Percentiles rank a stretch among this genome's conserved stretches.
These are phyloP conservation scores for Lomographa bimaculata DNA, from an alignment of 2,888 invertebrate genomes.

Conservation along the genomic window DNA sequence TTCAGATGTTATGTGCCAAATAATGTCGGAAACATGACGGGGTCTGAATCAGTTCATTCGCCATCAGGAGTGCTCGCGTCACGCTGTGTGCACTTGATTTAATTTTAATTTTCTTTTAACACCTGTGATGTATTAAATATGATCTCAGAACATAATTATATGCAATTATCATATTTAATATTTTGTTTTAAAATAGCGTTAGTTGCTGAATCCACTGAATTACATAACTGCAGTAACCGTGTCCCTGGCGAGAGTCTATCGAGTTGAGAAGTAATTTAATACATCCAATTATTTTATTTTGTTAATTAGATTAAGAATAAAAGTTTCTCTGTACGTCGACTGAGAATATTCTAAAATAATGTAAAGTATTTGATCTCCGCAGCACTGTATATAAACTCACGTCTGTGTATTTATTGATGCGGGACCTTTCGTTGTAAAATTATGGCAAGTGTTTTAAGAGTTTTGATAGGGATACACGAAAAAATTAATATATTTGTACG, in stretches of 20 bases:
- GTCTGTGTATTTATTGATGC: conserved; percentile 65
- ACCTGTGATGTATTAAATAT: conserved; percentile 88
- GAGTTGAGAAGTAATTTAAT: conserved; percentile 78
- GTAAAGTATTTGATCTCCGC: conserved; percentile 32
- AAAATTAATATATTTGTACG: conserved; percentile 42
- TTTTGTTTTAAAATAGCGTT: conserved; percentile 63
- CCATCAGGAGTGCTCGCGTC: conserved; percentile 16
- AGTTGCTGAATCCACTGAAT: conserved; percentile 46
- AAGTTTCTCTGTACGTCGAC: conserved; percentile 22
- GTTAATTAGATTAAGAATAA: conserved; percentile 37
- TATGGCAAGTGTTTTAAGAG: conserved; percentile 39
- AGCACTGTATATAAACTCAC: conserved; percentile 71
- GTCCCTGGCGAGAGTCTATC: conserved; percentile 54
- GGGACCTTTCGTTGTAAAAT: conserved; percentile 32
- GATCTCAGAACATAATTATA: conserved; percentile 85
- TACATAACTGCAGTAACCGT: conserved; percentile 45
- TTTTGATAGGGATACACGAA: conserved; percentile 62
- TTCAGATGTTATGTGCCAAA: conserved; percentile 49
- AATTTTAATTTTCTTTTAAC: conserved; percentile 73
- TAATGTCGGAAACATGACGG: conserved; percentile 28
- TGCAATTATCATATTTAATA: conserved; percentile 79
- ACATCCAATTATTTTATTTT: conserved; percentile 64
- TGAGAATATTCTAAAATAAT: conserved; percentile 14
- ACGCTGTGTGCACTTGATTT: conserved; percentile 42
- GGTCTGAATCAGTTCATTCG: conserved; percentile 27